Evolutionary conservation across 2,797 vertebrate species (phyloP).

Genomic region (Lepilemur septentrionalis): DNA sequence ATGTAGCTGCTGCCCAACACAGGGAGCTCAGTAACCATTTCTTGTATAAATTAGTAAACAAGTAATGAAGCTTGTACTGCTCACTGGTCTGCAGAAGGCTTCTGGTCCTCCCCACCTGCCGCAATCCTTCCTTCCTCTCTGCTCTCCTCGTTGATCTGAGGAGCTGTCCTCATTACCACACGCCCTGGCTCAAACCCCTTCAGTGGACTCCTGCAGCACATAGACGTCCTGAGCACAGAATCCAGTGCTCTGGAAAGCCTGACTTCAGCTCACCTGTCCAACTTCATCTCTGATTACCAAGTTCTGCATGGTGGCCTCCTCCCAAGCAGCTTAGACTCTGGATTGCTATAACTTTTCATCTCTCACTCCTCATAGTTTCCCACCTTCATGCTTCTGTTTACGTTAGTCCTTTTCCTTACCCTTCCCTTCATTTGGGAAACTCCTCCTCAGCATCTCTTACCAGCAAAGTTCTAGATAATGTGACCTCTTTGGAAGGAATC

Average conservation of each 20-base stretch:
- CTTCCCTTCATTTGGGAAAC: neutral
- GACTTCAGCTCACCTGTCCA: neutral
- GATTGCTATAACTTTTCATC: neutral
- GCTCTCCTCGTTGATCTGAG: neutral
- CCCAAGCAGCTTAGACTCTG: neutral
- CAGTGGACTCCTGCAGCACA: neutral
- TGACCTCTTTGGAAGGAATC: neutral
- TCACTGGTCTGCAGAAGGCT: neutral
- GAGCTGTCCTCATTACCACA: neutral
- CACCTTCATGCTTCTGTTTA: neutral
- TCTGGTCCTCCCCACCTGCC: neutral
- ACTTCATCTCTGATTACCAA: neutral
- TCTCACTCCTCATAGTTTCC: neutral
- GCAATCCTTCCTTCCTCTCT: neutral
- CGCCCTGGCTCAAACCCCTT: neutral
- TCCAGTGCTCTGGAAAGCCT: neutral
- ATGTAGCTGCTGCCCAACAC: neutral
- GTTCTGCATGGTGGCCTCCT: neutral
- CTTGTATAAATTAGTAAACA: neutral
- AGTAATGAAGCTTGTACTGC: neutral
- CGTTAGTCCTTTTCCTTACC: neutral
- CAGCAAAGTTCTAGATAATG: neutral
- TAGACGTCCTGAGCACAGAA: neutral
- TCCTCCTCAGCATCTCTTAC: neutral
- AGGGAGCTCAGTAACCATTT: neutral